phyloP scores from a whole-genome alignment of 2,888 invertebrate genomes.

The Tenthredo scrophulariae region DNA sequence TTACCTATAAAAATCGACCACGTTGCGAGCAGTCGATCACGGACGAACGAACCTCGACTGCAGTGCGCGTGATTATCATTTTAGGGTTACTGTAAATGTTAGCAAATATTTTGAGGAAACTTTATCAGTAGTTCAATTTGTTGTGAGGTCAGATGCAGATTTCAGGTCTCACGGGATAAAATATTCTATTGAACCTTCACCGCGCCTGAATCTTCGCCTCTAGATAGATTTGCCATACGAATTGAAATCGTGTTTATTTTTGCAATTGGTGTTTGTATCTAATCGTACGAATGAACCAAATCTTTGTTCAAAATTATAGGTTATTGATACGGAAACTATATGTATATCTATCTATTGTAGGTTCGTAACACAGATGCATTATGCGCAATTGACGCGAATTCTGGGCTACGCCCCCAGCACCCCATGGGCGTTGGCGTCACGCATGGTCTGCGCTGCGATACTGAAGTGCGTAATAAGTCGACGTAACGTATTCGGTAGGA shows the following conservation, averaged over 20 bases:
- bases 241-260: not conserved
- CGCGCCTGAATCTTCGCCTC: not conserved
- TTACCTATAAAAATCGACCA: not conserved
- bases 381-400: not conserved
- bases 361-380: not conserved
- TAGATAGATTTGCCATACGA: not conserved
- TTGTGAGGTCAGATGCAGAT: not conserved
- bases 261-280: not conserved
- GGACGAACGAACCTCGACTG: constrained; percentile 19
- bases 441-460: too few species aligned
- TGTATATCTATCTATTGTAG: not conserved
- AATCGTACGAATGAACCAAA: not conserved
- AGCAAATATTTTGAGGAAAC: not conserved
- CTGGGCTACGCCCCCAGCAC: not conserved
- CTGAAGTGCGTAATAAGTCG: not conserved
- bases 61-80: not conserved
- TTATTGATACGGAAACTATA: not conserved
- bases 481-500: not conserved
- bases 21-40: not conserved
- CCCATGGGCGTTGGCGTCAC: constrained; percentile 5
- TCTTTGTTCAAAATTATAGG: not conserved
- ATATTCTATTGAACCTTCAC: not conserved
- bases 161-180: not conserved
- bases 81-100: not conserved
- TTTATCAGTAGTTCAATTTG: not conserved